These are phyloP conservation scores for Crotalus horridus DNA, from an alignment of 2,113 vertebrate genomes.

Conservation along the genomic window DNA sequence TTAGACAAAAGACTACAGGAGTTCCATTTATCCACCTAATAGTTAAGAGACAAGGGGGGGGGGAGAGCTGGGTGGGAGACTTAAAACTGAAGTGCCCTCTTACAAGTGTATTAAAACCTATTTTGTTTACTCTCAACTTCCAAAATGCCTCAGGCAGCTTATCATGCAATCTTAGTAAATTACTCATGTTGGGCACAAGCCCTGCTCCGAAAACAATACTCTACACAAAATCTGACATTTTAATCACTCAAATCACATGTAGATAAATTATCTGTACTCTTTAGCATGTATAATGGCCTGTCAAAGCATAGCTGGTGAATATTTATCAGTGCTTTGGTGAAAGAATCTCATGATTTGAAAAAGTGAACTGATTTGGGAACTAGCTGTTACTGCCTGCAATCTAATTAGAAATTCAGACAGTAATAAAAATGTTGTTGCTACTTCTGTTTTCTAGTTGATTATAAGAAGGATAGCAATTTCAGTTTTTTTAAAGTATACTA, in stretches of 20 bases:
- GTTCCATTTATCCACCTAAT: slow-evolving; percentile 66
- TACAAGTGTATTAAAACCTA: slow-evolving; percentile 61
- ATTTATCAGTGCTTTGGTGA: background rate
- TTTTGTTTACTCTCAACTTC: slow-evolving; percentile 59
- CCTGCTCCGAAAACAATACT: slow-evolving; percentile 49
- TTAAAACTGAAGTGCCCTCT: slow-evolving; percentile 62
- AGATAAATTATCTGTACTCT: slow-evolving; percentile 43
- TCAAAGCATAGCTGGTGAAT: background rate
- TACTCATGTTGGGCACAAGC: slow-evolving; percentile 45
- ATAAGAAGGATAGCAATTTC: background rate
- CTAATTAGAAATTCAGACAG: background rate
- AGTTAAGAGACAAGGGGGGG: slow-evolving; percentile 53
- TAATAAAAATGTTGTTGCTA: background rate
- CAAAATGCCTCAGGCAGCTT: slow-evolving; percentile 59
- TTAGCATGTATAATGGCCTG: slow-evolving; percentile 1
- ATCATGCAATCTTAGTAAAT: slow-evolving; percentile 50
- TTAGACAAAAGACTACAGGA: slow-evolving; percentile 70
- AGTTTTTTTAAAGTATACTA: background rate
- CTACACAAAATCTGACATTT: slow-evolving; percentile 27
- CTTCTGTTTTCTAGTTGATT: background rate
- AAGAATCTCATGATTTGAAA: background rate
- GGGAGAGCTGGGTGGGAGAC: slow-evolving; percentile 3
- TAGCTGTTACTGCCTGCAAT: background rate
- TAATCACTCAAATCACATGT: slow-evolving; percentile 19
- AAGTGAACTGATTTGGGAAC: background rate